Evolutionary conservation across 1,140 invertebrate genomes (phyloP).

Genomic region (Caenorhabditis tropicalis): DNA sequence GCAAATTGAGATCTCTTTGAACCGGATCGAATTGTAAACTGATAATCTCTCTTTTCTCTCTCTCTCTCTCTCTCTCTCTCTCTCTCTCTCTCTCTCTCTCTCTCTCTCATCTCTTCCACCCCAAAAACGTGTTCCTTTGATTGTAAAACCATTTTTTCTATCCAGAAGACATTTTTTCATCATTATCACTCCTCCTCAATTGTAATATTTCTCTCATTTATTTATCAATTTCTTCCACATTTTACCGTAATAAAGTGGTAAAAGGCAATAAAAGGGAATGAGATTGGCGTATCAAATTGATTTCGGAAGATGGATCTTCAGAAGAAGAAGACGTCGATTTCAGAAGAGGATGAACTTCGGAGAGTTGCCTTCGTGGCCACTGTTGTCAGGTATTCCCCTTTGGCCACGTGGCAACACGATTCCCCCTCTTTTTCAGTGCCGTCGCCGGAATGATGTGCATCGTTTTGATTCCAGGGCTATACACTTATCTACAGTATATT

Average conservation of each 20-base stretch:
- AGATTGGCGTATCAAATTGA: no score
- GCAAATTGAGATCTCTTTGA: not conserved
- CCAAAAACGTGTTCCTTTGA: not conserved
- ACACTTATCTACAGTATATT: conserved; percentile 52
- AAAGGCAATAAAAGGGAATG: not conserved
- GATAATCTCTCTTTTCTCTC: not conserved
- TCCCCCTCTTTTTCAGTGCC: no score
- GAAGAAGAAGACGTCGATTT: not conserved
- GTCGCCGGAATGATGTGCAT: conserved; percentile 46
- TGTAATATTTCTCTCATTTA: not conserved
- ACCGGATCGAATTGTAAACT: no score
- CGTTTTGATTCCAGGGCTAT: conserved; percentile 45
- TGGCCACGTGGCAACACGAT: no score
- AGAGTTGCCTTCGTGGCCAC: conserved; percentile 33
- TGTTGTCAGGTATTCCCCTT: conserved; percentile 51
- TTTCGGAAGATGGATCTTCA: not conserved
- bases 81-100: not conserved
- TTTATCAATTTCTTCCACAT: not conserved
- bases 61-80: not conserved
- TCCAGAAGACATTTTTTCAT: not conserved
- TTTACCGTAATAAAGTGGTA: conserved; percentile 12
- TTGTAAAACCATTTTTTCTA: not conserved
- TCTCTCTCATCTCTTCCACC: not conserved
- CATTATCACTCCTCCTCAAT: not conserved
- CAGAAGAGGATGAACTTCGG: conserved; percentile 40